A percentile compares a stretch with the other conserved stretches of the same genome.
phyloP scores from a whole-genome alignment of 2,888 invertebrate species.

The Eilema caniola region DNA sequence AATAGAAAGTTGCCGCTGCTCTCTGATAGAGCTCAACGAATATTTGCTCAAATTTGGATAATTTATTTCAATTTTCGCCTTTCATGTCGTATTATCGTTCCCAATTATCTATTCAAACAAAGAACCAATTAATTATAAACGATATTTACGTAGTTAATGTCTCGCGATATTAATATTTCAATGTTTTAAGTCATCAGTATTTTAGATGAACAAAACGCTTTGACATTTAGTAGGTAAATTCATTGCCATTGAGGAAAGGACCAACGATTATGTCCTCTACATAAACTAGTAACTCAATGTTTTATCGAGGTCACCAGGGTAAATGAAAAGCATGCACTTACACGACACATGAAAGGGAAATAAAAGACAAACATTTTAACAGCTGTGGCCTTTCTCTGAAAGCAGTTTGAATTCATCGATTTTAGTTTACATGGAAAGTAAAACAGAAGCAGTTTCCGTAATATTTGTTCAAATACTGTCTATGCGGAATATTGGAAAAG shows the following conservation, averaged over 20 bases:
- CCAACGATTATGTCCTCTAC: slow-evolving; percentile 13
- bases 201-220: slow-evolving; percentile 33
- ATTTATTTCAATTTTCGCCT: slow-evolving; percentile 65
- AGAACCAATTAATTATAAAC: slow-evolving; percentile 54
- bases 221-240: slow-evolving; percentile 34
- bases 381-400: slow-evolving; percentile 15
- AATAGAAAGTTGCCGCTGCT: slow-evolving; percentile 49
- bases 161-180: slow-evolving; percentile 56
- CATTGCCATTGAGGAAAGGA: slow-evolving; percentile 19
- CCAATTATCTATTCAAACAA: slow-evolving; percentile 62
- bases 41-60: slow-evolving; percentile 53
- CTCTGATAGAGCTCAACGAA: slow-evolving; percentile 51
- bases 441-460: slow-evolving; percentile 1
- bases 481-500: slow-evolving; percentile 6
- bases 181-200: slow-evolving; percentile 41
- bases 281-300: slow-evolving; percentile 20
- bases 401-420: slow-evolving; percentile 23
- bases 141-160: slow-evolving; percentile 57
- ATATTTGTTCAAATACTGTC: slow-evolving; percentile 14
- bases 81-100: slow-evolving; percentile 61
- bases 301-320: slow-evolving; percentile 21
- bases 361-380: slow-evolving; percentile 22
- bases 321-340: slow-evolving; percentile 15
- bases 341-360: slow-evolving; percentile 18
- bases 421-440: slow-evolving; percentile 16